phyloP scores from a whole-genome alignment of 2,888 invertebrate genomes.

The Cataglyphis altisquamis region DNA sequence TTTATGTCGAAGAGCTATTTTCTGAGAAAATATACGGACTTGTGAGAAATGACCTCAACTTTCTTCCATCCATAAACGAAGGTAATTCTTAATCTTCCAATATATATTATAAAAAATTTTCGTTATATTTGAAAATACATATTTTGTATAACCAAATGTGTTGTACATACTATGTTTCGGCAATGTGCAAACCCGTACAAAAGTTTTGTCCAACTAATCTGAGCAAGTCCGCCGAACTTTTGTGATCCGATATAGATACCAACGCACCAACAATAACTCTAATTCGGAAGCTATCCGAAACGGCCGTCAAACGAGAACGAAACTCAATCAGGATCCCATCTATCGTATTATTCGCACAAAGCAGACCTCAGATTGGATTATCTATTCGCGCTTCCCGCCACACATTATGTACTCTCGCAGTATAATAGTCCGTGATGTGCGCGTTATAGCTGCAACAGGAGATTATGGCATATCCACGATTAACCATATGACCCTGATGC shows the following conservation, averaged over 20 bases:
- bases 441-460: constrained; percentile 46
- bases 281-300: constrained; percentile 34
- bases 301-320: constrained; percentile 25
- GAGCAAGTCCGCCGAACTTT: constrained; percentile 13
- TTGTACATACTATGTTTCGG: not conserved
- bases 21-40: not conserved
- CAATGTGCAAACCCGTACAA: not conserved
- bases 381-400: constrained; percentile 42
- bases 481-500: constrained; percentile 47
- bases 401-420: constrained; percentile 29
- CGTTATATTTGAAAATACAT: not conserved
- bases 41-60: not conserved
- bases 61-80: not conserved
- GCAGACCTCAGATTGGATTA: constrained; percentile 64
- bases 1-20: not conserved
- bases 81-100: not conserved
- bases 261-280: constrained; percentile 24
- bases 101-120: not conserved
- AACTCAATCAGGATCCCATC: constrained; percentile 51
- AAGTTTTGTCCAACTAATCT: not conserved
- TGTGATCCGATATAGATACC: constrained; percentile 15
- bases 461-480: constrained; percentile 60
- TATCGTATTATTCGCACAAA: constrained; percentile 56
- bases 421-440: constrained; percentile 36
- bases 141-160: not conserved